Base-by-base conservation (phyloP, 2,888 invertebrate genomes). In the Drosophila nigritarsus region DNA sequence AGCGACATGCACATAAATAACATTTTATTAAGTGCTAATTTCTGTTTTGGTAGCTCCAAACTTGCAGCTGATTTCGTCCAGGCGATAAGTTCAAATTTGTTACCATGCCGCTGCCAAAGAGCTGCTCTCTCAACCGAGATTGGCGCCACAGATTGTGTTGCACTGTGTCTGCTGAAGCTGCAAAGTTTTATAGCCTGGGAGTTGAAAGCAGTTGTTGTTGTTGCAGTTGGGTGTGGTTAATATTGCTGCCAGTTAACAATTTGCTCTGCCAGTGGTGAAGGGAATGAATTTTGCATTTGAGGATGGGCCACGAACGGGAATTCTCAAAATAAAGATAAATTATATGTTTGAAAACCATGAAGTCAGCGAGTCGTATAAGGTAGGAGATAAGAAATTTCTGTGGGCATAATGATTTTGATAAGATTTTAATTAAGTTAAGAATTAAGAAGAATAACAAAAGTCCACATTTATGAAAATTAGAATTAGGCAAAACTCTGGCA, bases 11-110 rank as follows among this genome's bases (percentile, higher is more conserved):
- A 82, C 83, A 83, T 80, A 84, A 81, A 82, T 80, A 76, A 80
- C 66, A 75, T 79, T 83, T 86, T 89, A 79, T 78, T 90, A 88
- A 89, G 89, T 89, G 91, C 86, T 86, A 88, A 89, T 84, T 83
- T 90, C 73, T 88, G 86, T 89, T 85, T 64, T 60, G 61, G 68
- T 65, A 56, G 56, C 40, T 56, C 56, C 40, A 42, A 56, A 73
- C 56, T 67, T 69, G 59, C 55, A 56, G 55, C 60, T 49, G 84
- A 83, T 83, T 45, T 32, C 68, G 60, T 18, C 5, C 38, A 30
- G 32, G 32, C 68, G 82, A 83, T 87, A 87, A 81, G 70, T 56
- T 61, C 36, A 45, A 84, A 82, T 27, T 84, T 82, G 70, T 56
- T 65, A 42, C 56, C 70, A 30, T 66, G 48, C 36, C 29, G 45